Evolutionary conservation across 1,140 invertebrate species (phyloP).

Genomic region (Macrostomum lignano): DNA sequence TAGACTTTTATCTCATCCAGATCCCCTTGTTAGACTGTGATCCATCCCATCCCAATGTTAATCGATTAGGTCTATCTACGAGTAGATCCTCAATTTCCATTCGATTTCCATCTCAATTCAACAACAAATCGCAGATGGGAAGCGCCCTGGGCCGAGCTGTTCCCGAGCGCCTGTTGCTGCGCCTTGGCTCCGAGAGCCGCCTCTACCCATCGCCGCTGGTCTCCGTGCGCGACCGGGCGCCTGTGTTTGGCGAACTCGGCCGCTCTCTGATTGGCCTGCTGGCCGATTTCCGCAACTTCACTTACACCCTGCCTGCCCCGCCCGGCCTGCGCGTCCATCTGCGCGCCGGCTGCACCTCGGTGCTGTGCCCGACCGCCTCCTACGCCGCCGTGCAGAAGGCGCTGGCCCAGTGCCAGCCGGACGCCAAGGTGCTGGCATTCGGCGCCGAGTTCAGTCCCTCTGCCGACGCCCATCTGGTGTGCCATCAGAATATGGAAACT

Average conservation of each 20-base stretch:
- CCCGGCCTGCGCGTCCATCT: no score
- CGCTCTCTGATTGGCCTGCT: conserved; percentile 64
- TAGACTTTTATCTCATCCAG: no score
- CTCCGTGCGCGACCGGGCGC: conserved; percentile 43
- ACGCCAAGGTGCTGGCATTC: conserved; percentile 54
- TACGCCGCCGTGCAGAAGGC: conserved; percentile 32
- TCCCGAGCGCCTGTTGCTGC: conserved; percentile 35
- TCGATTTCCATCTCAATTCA: conserved; percentile 43
- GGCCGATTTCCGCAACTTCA: conserved; percentile 56
- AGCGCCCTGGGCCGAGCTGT: no score
- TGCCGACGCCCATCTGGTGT: conserved; percentile 59
- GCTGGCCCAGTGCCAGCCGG: conserved; percentile 49
- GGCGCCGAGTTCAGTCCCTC: conserved; percentile 46
- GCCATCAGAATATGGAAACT: conserved; percentile 52
- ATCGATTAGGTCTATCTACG: no score
- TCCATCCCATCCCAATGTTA: no score
- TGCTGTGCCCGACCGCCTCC: conserved; percentile 5
- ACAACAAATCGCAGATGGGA: no score
- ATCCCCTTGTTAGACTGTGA: no score
- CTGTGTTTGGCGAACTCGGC: conserved; percentile 56
- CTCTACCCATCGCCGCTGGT: conserved; percentile 59
- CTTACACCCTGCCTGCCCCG: conserved; percentile 43
- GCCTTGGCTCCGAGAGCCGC: conserved; percentile 53
- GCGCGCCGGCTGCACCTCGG: no score
- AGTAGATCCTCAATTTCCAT: conserved; percentile 7